Evolutionary conservation across 2,113 vertebrate genomes (phyloP).

Genomic region (Apistogramma diplotaenia): DNA sequence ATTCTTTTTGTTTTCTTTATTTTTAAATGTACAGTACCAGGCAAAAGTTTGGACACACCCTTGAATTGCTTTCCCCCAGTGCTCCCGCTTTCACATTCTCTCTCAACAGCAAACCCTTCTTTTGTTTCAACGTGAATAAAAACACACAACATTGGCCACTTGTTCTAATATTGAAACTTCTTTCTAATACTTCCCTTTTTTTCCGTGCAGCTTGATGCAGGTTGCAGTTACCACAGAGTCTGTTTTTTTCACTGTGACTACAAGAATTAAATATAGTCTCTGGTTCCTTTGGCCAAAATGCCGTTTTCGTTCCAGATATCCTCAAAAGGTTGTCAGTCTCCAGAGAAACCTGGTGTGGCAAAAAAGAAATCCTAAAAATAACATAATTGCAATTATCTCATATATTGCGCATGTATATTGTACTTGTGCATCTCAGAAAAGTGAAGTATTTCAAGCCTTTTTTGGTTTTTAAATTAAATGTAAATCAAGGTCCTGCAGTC

Average conservation of each 20-base stretch:
- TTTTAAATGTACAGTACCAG: too few species aligned
- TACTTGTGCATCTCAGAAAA: neutral
- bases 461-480: too few species aligned
- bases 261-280: neutral
- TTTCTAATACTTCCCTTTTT: neutral
- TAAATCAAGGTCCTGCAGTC: neutral
- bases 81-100: neutral
- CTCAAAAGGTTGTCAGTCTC: neutral
- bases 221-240: neutral
- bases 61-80: neutral
- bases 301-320: neutral
- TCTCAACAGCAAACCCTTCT: neutral
- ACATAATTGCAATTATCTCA: neutral
- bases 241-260: neutral
- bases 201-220: neutral
- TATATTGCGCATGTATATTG: too few species aligned
- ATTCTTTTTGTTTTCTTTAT: too few species aligned
- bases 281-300: neutral
- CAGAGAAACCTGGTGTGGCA: neutral
- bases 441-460: neutral
- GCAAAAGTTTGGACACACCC: too few species aligned
- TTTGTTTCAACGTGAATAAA: neutral
- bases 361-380: neutral
- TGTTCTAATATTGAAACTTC: neutral
- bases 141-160: neutral